phyloP scores from a whole-genome alignment of 2,888 invertebrate species.

The Ariolimax columbianus region DNA sequence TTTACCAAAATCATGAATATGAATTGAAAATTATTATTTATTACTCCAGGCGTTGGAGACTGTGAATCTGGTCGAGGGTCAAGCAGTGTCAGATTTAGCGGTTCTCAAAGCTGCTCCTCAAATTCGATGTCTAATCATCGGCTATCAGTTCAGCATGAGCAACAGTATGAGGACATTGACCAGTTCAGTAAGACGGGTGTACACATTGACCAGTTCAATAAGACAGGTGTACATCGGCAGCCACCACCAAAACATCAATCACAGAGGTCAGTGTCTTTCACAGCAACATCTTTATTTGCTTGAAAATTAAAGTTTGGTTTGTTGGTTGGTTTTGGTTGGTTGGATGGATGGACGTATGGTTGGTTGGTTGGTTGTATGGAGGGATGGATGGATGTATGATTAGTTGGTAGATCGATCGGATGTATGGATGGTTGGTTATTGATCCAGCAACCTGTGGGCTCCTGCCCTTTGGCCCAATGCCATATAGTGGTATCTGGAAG shows the following conservation, averaged over 20 bases:
- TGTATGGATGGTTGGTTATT: no score
- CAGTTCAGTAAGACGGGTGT: background rate
- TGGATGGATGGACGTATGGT: no score
- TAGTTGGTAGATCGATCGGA: no score
- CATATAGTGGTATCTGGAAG: no score
- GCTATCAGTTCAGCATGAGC: constrained; percentile 39
- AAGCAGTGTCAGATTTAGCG: constrained; percentile 2
- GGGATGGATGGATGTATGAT: no score
- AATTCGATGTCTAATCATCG: constrained; percentile 16
- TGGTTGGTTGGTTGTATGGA: no score
- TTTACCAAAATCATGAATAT: background rate
- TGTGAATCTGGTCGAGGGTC: constrained; percentile 27
- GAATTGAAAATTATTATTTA: background rate
- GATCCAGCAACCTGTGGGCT: no score
- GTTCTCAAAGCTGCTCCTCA: background rate
- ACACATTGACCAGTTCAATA: constrained; percentile 35
- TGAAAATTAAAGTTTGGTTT: no score
- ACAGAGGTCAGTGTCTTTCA: constrained; percentile 10
- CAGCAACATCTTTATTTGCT: no score
- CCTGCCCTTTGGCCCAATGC: no score
- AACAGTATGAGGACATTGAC: constrained; percentile 48
- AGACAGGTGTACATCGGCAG: background rate
- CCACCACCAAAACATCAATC: background rate
- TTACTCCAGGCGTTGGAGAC: constrained; percentile 11
- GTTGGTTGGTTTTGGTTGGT: no score